A percentile compares a stretch with the other conserved stretches of the same genome.
Conservation (phyloP, 2,888 invertebrate genomes). For the Dasypogon diadema region DNA sequence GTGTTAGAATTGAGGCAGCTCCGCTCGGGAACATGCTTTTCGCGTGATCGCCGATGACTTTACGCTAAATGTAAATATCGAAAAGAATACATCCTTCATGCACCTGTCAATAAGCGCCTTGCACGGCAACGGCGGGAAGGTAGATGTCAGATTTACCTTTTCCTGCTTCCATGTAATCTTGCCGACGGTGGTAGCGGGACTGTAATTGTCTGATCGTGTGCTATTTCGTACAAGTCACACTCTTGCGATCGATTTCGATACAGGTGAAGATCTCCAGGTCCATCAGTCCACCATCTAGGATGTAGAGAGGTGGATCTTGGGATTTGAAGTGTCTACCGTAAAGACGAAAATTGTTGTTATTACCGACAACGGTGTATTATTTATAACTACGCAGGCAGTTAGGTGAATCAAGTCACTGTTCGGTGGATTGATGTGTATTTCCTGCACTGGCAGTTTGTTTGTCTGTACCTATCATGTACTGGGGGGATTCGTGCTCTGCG, state of each 20-base stretch:
- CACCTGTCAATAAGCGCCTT: conserved; percentile 46
- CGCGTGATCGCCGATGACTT: conserved; percentile 48
- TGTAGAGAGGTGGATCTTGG: conserved; percentile 23
- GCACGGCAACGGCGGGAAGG: conserved; percentile 4
- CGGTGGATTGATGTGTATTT: conserved; percentile 31
- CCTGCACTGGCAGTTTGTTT: conserved; percentile 23
- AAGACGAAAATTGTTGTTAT: conserved; percentile 50
- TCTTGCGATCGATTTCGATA: conserved; percentile 32
- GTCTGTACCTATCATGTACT: conserved; percentile 2
- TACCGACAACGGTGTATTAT: conserved; percentile 37
- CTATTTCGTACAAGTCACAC: conserved; percentile 40
- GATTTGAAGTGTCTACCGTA: conserved; percentile 47
- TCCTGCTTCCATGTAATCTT: conserved; percentile 19
- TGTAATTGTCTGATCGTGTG: conserved; percentile 49
- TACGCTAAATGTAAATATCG: conserved; percentile 46
- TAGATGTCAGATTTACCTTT: not conserved
- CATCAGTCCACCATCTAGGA: not conserved
- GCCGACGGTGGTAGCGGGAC: conserved; percentile 50
- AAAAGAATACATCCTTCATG: conserved; percentile 38
- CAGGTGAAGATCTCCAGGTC: conserved; percentile 3
- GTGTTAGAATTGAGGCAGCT: conserved; percentile 10
- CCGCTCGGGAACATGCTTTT: conserved; percentile 19
- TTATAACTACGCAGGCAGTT: conserved; percentile 40
- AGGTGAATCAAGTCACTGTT: conserved; percentile 1
- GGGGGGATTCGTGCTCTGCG: conserved; percentile 7